A percentile compares a stretch with the other conserved stretches of the same genome.
These are phyloP conservation scores for Hylaeus volcanicus DNA, from an alignment of 1,140 invertebrate species.

Conservation along the genomic window DNA sequence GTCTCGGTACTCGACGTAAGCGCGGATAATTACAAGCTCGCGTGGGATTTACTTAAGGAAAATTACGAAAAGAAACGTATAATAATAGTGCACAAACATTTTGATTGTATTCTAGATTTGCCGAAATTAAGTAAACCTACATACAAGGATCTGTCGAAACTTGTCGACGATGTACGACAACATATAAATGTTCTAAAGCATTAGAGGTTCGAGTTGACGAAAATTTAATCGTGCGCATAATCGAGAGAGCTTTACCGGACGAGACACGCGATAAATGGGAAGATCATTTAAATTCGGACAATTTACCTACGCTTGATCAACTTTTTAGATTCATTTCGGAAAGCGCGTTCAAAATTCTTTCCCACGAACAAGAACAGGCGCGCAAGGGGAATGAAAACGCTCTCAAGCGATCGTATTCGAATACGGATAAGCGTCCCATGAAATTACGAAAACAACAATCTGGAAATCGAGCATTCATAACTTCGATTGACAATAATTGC, in stretches of 20 bases:
- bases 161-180: not conserved
- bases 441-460: not conserved
- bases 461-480: not conserved
- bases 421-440: not conserved
- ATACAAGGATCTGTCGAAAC: not conserved
- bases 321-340: not conserved
- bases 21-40: not conserved
- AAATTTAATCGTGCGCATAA: not conserved
- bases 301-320: not conserved
- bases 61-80: not conserved
- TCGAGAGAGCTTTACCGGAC: not conserved
- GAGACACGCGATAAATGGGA: not conserved
- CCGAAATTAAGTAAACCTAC: not conserved
- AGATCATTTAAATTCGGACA: not conserved
- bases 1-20: not conserved
- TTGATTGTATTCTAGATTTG: not conserved
- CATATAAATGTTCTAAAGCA: not conserved
- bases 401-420: not conserved
- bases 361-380: not conserved
- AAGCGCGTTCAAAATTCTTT: not conserved
- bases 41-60: not conserved
- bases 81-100: not conserved
- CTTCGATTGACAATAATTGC: not conserved
- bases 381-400: not conserved
- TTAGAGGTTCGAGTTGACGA: not conserved